phyloP scores from a whole-genome alignment of 1,140 invertebrate species.

The Centruroides sculpturatus region DNA sequence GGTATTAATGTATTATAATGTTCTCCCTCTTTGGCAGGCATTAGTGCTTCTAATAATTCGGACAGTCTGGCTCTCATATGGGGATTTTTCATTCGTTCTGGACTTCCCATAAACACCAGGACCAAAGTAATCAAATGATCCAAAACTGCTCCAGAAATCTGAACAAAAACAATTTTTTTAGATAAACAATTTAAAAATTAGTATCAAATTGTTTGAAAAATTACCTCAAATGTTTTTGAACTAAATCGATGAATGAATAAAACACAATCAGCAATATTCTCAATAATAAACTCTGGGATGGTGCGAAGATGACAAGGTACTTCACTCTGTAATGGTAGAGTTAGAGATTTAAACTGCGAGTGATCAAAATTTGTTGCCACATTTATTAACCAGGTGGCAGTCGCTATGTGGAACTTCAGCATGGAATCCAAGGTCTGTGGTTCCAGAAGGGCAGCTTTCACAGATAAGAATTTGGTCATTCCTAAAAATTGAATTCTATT shows the following conservation, averaged over 20 bases:
- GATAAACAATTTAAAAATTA: too few relatives aligned
- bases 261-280: constrained; percentile 20
- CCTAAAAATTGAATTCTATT: constrained; percentile 19
- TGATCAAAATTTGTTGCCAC: constrained; percentile 37
- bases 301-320: constrained; percentile 12
- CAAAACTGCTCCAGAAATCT: constrained; percentile 36
- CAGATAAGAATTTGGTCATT: constrained; percentile 37
- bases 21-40: constrained; percentile 26
- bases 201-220: background rate
- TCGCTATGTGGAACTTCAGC: constrained; percentile 60
- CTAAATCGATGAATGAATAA: constrained; percentile 18
- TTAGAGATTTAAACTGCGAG: constrained; percentile 8
- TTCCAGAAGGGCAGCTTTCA: constrained; percentile 52
- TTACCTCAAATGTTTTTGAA: constrained; percentile 16
- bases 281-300: constrained; percentile 21
- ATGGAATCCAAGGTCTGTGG: constrained; percentile 48
- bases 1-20: constrained; percentile 4
- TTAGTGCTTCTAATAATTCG: constrained; percentile 66
- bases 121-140: constrained; percentile 52
- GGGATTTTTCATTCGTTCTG: constrained; percentile 70
- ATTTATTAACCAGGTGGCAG: constrained; percentile 70
- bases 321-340: background rate
- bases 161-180: too few relatives aligned
- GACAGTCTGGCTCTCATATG: constrained; percentile 80
- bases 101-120: constrained; percentile 54